Base-by-base conservation (phyloP, 2,797 vertebrate species). In the Bradypodion pumilum region DNA sequence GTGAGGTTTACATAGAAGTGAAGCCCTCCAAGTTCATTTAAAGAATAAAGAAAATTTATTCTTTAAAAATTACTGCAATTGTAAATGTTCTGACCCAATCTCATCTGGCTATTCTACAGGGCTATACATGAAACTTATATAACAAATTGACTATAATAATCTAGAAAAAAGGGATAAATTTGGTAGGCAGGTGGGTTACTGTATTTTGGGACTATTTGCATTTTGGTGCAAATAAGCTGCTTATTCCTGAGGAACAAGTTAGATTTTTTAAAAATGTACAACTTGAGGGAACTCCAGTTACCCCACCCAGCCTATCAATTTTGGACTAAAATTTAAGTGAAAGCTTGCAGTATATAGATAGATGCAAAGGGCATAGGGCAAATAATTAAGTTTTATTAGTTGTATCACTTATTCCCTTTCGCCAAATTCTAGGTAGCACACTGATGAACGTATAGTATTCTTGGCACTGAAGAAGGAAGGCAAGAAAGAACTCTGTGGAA, bases 381-480 rank as follows among this genome's bases (percentile, higher is more conserved):
- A 35, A 72, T 89, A 87, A 91, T 88, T 81, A 91, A 86, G 89
- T 85, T 92, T 92, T 91, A 91, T 90, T 91, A 80, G 65, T 84
- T 88, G 59, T 88, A 49, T 29, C 63, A 40, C 69, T 88, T 86
- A n/a, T 86, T 78, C 73, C 88, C 91, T 87, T 77, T 87, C 77
- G 86, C 75, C 83, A 92, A 90, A 90, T 91, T 89, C 80, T 81
- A 91, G 83, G 88, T 86, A 88, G 78, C 35, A 68, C 76, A 52
- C 70, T 78, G 63, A 80, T 89, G 85, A 89, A 91, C 78, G 82
- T 85, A 70, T 75, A 27, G 56, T 80, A 60, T 32, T 70, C 29
- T 88, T 89, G 86, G 60, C 68, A 70, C 59, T 88, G 27, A 42
- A 52, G 49, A 44, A 63, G 7, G 7, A n/a, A 21, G n/a, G 62